Evolutionary conservation across 1,140 invertebrate genomes (phyloP).

Genomic region (Neodiprion virginianus): DNA sequence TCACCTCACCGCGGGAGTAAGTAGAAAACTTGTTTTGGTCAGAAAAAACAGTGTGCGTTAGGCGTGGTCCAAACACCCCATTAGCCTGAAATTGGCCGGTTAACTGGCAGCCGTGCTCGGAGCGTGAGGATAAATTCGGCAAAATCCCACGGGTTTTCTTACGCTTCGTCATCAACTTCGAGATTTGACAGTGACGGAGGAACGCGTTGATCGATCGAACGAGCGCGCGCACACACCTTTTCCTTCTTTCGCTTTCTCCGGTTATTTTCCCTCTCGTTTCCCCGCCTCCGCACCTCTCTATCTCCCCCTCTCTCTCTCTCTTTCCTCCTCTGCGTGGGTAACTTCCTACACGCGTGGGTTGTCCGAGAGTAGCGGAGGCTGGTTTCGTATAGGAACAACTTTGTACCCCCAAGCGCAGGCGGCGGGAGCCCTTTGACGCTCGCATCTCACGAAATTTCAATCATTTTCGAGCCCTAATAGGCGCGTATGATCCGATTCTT

Average conservation of each 20-base stretch:
- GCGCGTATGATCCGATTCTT: constrained; percentile 4
- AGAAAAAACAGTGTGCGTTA: too few relatives aligned
- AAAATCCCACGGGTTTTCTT: neutral
- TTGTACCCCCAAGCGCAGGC: neutral
- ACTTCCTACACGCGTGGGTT: neutral
- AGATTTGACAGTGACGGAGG: constrained; percentile 6
- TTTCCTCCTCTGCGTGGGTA: too few relatives aligned
- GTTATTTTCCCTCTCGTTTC: neutral
- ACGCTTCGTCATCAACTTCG: constrained; percentile 5
- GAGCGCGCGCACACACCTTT: neutral
- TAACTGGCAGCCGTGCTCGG: neutral
- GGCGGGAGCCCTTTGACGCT: neutral
- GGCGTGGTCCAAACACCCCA: too few relatives aligned
- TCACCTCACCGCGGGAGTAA: neutral
- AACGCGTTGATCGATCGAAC: constrained; percentile 6
- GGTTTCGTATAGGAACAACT: neutral
- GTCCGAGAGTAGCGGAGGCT: neutral
- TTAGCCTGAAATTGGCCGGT: neutral
- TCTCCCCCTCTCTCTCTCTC: neutral
- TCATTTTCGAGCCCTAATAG: neutral
- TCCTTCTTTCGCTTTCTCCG: neutral
- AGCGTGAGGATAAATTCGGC: neutral
- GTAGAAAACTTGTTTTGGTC: too few relatives aligned
- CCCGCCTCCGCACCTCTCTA: neutral
- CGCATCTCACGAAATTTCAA: neutral